A percentile compares a stretch with the other conserved stretches of the same genome.
These are phyloP conservation scores for Platycnemis pennipes DNA, from an alignment of 2,888 invertebrate genomes.

Conservation along the genomic window DNA sequence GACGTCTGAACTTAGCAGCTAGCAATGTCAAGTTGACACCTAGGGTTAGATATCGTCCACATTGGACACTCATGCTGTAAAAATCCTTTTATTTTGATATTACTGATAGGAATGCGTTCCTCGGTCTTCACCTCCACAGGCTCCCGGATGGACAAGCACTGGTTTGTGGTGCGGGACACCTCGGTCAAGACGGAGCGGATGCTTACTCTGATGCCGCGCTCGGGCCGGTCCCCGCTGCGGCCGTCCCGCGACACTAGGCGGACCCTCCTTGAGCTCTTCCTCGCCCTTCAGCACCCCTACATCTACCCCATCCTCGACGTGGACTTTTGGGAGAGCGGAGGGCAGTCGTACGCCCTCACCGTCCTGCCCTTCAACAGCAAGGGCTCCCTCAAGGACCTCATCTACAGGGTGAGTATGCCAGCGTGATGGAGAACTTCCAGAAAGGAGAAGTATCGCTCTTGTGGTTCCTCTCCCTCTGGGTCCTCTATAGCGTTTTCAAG, in stretches of 20 bases:
- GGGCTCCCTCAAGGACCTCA: slow-evolving; percentile 94
- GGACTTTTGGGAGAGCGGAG: slow-evolving; percentile 83
- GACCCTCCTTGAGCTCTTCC: slow-evolving; percentile 89
- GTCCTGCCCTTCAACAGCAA: slow-evolving; percentile 91
- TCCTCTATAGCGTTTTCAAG: too few relatives aligned
- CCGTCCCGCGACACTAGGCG: slow-evolving; percentile 82
- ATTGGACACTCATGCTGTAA: too few relatives aligned
- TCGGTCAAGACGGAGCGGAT: slow-evolving; percentile 89
- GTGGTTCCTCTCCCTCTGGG: slow-evolving; percentile 56
- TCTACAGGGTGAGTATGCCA: slow-evolving; percentile 86
- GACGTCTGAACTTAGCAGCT: too few relatives aligned
- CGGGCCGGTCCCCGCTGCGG: slow-evolving; percentile 81
- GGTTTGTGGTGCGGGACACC: slow-evolving; percentile 94
- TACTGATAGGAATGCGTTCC: too few relatives aligned
- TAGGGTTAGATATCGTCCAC: too few relatives aligned
- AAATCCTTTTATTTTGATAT: background rate
- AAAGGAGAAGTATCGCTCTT: slow-evolving; percentile 49
- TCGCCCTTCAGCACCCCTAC: slow-evolving; percentile 94
- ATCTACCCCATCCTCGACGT: slow-evolving; percentile 94
- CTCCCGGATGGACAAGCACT: slow-evolving; percentile 91
- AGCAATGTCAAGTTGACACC: too few relatives aligned
- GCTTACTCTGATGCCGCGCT: slow-evolving; percentile 84
- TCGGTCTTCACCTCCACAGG: slow-evolving; percentile 79
- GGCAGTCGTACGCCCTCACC: slow-evolving; percentile 84
- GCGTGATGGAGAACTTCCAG: too few relatives aligned